phyloP scores from a whole-genome alignment of 2,113 vertebrate genomes.

The Oostethus manadensis region DNA sequence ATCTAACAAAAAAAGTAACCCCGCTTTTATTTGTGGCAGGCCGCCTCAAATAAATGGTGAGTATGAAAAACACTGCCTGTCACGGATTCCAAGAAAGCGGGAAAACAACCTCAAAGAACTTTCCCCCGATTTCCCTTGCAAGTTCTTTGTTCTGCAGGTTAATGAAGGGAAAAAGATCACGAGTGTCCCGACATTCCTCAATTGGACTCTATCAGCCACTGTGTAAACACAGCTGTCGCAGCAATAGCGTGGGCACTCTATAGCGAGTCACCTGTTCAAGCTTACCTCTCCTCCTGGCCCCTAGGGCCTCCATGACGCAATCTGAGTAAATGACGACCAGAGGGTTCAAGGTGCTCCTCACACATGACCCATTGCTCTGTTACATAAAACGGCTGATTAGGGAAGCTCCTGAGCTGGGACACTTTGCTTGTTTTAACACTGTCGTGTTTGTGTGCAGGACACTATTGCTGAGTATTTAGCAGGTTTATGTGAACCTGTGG shows the following conservation, averaged over 20 bases:
- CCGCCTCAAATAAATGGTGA: too few species aligned
- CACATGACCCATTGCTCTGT: constrained; percentile 45
- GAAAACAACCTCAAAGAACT: not conserved
- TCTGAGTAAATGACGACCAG: constrained; percentile 37
- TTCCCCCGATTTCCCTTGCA: too few species aligned
- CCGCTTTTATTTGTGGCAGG: too few species aligned
- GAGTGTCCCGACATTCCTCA: constrained; percentile 8
- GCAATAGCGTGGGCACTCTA: constrained; percentile 27
- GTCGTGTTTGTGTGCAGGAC: constrained; percentile 5
- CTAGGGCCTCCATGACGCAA: constrained; percentile 52
- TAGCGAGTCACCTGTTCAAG: constrained; percentile 48
- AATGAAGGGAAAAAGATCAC: not conserved
- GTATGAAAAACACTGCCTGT: constrained; percentile 11
- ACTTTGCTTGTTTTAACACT: not conserved
- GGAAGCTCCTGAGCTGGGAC: not conserved
- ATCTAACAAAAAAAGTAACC: too few species aligned
- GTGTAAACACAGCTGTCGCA: constrained; percentile 61
- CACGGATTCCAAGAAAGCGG: constrained; percentile 27
- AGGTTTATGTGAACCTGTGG: constrained; percentile 1
- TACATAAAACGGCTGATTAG: constrained; percentile 52
- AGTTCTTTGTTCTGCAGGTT: not conserved
- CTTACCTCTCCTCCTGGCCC: constrained; percentile 13
- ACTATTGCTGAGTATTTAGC: constrained; percentile 17
- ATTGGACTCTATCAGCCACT: constrained; percentile 31
- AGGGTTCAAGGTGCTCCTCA: constrained; percentile 64